A percentile compares a stretch with the other conserved stretches of the same genome.
These are phyloP conservation scores for Catocala sponsa DNA, from an alignment of 2,888 invertebrate species.

Conservation along the genomic window DNA sequence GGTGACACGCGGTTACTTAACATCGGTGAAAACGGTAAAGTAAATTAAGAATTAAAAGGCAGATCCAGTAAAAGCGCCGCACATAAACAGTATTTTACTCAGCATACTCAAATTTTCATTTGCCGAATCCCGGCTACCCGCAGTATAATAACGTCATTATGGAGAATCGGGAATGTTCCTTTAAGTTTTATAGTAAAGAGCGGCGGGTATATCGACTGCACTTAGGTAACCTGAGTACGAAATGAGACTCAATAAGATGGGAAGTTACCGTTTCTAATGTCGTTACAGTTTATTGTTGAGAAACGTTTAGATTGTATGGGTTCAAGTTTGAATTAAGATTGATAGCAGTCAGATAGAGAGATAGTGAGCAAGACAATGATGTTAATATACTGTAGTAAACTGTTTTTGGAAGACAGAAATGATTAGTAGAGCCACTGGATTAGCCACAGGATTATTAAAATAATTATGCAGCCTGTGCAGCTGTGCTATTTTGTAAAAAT, in stretches of 20 bases:
- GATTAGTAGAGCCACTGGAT: no score
- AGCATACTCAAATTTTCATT: conserved; percentile 61
- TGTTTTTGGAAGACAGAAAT: no score
- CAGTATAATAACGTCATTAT: conserved; percentile 65
- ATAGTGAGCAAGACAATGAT: no score
- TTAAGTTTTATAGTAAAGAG: conserved; percentile 64
- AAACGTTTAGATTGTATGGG: background rate
- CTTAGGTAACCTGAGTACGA: conserved; percentile 44
- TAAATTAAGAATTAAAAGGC: conserved; percentile 2
- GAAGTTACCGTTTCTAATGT: conserved; percentile 4
- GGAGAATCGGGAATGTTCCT: conserved; percentile 60
- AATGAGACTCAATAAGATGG: conserved; percentile 23
- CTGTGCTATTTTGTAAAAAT: no score
- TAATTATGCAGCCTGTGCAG: no score
- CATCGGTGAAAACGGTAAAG: conserved; percentile 8
- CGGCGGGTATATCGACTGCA: conserved; percentile 54
- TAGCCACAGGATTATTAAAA: no score
- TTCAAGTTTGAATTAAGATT: no score
- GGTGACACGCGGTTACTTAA: conserved; percentile 27
- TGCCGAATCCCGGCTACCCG: conserved; percentile 49
- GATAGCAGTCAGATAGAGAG: no score
- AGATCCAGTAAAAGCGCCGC: conserved; percentile 34
- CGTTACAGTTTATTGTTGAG: conserved; percentile 7
- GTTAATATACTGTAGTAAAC: no score
- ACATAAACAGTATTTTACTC: conserved; percentile 44